Conservation (phyloP, 2,113 vertebrate genomes). For the Zingel zingel region DNA sequence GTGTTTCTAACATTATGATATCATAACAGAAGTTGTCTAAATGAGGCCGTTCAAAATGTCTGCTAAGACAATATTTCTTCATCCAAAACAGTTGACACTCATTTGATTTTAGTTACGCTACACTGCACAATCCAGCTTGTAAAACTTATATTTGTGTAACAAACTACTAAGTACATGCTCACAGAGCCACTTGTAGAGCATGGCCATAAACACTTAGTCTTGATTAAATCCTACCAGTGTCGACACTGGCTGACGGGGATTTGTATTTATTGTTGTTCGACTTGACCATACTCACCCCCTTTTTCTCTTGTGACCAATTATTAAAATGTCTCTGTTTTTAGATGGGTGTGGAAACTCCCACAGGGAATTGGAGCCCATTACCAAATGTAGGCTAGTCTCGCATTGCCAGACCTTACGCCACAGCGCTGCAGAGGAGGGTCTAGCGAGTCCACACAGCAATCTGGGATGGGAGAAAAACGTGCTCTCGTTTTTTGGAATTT, state of each 20-base stretch:
- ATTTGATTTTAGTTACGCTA: not conserved
- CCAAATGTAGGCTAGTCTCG: no score
- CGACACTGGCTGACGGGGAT: not conserved
- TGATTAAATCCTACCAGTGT: not conserved
- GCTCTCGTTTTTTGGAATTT: no score
- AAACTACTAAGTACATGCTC: not conserved
- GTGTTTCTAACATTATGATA: not conserved
- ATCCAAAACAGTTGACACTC: not conserved
- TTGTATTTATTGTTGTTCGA: not conserved
- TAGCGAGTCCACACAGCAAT: no score
- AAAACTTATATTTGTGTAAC: not conserved
- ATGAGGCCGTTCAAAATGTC: no score
- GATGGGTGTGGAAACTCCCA: conserved; percentile 2
- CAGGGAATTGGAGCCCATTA: not conserved
- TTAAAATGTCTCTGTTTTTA: not conserved
- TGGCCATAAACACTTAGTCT: not conserved
- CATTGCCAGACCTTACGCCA: no score
- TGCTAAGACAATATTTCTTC: not conserved
- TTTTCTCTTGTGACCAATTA: not conserved
- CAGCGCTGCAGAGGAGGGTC: no score
- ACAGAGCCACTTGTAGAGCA: not conserved
- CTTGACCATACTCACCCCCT: not conserved
- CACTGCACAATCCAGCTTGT: not conserved
- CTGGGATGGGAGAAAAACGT: no score
- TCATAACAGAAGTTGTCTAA: not conserved